Evolutionary conservation across 2,797 vertebrate genomes (phyloP).

Genomic region (Lepus oiostolus): DNA sequence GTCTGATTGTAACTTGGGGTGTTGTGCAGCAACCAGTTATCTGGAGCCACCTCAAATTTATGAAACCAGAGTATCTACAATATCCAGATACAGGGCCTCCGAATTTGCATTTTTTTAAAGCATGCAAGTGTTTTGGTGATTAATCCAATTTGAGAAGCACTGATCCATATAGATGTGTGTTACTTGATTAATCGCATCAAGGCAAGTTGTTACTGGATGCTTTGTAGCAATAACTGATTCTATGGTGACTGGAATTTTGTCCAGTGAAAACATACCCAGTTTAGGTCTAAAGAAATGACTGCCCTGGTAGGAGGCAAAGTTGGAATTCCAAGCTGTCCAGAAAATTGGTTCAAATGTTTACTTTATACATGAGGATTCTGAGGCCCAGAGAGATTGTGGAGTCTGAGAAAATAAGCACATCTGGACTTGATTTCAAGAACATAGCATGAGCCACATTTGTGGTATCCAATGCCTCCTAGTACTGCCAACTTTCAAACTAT

Average conservation of each 20-base stretch:
- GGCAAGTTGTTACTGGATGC: not conserved
- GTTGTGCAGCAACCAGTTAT: not conserved
- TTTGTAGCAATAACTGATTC: not conserved
- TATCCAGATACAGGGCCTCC: not conserved
- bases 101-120: not conserved
- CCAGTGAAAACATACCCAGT: not conserved
- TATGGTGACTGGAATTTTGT: not conserved
- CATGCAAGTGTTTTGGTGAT: not conserved
- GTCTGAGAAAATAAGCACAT: constrained; percentile 27
- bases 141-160: not conserved
- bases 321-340: not conserved
- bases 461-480: not conserved
- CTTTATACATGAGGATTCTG: constrained; percentile 20
- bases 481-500: not conserved
- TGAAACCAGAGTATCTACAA: constrained; percentile 41
- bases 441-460: not conserved
- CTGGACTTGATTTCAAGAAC: constrained; percentile 46
- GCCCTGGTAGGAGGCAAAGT: not conserved
- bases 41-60: not conserved
- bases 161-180: not conserved
- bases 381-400: not conserved
- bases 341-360: constrained; percentile 37
- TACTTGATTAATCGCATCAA: not conserved
- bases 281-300: constrained; percentile 6
- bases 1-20: not conserved